Evolutionary conservation across 2,888 invertebrate species (phyloP).

Genomic region (Melipona beecheii): DNA sequence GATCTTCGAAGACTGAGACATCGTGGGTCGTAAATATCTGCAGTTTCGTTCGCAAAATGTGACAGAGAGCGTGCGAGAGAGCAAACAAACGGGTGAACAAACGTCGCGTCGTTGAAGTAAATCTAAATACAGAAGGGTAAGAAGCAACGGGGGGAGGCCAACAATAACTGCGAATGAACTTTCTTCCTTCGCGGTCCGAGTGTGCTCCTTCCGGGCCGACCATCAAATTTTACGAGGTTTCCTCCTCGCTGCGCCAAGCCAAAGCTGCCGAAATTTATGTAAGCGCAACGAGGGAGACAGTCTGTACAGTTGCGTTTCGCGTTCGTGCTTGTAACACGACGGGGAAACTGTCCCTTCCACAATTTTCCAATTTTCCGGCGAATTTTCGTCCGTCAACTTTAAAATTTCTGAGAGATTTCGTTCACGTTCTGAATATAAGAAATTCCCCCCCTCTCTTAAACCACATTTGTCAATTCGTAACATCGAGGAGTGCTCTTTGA

Average conservation of each 20-base stretch:
- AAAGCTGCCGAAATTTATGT: slow-evolving; percentile 55
- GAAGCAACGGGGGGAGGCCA: neutral
- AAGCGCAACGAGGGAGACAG: slow-evolving; percentile 15
- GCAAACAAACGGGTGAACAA: slow-evolving; percentile 31
- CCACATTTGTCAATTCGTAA: neutral
- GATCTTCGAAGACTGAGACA: neutral
- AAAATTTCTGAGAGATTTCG: neutral
- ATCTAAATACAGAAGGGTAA: slow-evolving; percentile 52
- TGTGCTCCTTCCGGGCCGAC: slow-evolving; percentile 51
- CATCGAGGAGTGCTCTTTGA: neutral
- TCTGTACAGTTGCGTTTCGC: neutral
- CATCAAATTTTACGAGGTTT: slow-evolving; percentile 63
- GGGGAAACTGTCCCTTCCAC: neutral
- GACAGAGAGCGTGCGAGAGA: neutral
- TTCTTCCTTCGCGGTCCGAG: slow-evolving; percentile 51
- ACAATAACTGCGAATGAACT: slow-evolving; percentile 54
- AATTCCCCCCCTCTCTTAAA: neutral
- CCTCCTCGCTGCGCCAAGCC: slow-evolving; percentile 21
- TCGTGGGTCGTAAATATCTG: slow-evolving; percentile 10
- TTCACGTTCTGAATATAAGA: neutral
- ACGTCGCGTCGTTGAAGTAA: slow-evolving; percentile 54
- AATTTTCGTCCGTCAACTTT: neutral
- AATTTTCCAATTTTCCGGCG: neutral
- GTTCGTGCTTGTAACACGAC: neutral
- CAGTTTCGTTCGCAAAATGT: slow-evolving; percentile 10